Evolutionary conservation across 2,797 vertebrate genomes (phyloP), one percentile per base, ranked within the genome.

Genomic region (Scarus forsteni): DNA sequence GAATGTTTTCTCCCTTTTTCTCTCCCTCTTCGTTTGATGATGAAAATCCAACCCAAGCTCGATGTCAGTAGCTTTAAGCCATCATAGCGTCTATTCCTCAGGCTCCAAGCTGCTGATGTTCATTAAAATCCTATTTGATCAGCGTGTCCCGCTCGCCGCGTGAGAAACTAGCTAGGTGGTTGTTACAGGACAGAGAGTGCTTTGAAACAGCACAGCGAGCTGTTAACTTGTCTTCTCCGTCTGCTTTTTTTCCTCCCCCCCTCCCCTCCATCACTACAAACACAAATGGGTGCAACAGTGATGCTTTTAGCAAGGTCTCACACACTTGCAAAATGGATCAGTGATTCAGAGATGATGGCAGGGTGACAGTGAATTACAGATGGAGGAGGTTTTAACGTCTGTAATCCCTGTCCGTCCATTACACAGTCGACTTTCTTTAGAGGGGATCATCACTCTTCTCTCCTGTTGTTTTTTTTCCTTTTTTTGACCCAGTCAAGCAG

Each of bases 301-400:
- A 90, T 92, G 91, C 91, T 93, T 93, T 93, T 92, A 93, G 92
- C 88, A 87, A 90, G 91, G 90, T 91, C 91, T 90, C 78, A 63
- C 84, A 90, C 88, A 90, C 88, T 93, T 92, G 90, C 87, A 89
- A 90, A 93, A 92, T 92, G 88, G 90, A 92, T 93, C 91, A 91
- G 90, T 87, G 90, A 92, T 92, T 92, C 91, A 92, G 84, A 91
- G 90, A 91, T 91, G 91, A 92, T 90, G 86, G 90, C 87, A 87
- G 89, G 88, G 88, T 90, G 90, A 93, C 91, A 84, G 88, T 93
- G 91, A 93, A 93, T 92, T 93, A 92, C 90, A 93, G 92, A 92
- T 92, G 89, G 92, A 89, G 90, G 86, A 90, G 86, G 89, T 88
- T 92, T 93, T 92, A 93, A 90, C 88, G 79, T 89, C 89, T 89